Base-by-base conservation (phyloP, 2,113 vertebrate genomes). In the Brachionichthys hirsutus region DNA sequence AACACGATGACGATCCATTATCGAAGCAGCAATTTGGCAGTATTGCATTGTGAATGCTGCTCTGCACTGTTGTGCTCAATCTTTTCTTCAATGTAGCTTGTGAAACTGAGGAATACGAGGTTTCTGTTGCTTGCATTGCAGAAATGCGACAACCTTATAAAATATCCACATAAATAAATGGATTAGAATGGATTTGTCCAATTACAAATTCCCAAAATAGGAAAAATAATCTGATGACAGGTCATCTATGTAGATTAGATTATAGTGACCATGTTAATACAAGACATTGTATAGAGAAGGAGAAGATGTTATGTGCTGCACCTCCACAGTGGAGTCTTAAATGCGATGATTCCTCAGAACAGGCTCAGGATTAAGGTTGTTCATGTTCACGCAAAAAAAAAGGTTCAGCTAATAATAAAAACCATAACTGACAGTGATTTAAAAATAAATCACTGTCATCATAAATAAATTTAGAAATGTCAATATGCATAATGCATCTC, bases 111-210 rank as follows among this genome's bases (percentile, higher is more conserved):
- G 88, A 89, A 89, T 87, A 90, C 87, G 59, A 57, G 58, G 86
- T 88, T 88, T 89, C 85, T 89, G 88, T 91, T 89, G 87, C 83
- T 81, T 87, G 84, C 85, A 64, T 64, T 70, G 77, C 86, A 83
- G 74, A 69, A 51, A 76, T 42, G 35, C 71, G 44, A 62, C 24
- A 47, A 47, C 73, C 22, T 44, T 18, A 19, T 54, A n/a, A 8
- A 49, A 38, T 35, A 9, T 12, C 57, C 58, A 49, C 51, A 66
- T 62, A 45, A 57, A 65, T 34, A 59, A 30, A 30, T 30, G 24
- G 8, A 30, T 4, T 8, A 30, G 24, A 8, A 4, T 30, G 8
- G 24, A 30, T 30, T 8, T 30, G 24, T 30, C 24, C 24, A 3
- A 30, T 30, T 30, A 8, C 24, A 30, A 30, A 30, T 6, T 6